Conservation (phyloP, 2,113 vertebrate genomes). For the Equus quagga region DNA sequence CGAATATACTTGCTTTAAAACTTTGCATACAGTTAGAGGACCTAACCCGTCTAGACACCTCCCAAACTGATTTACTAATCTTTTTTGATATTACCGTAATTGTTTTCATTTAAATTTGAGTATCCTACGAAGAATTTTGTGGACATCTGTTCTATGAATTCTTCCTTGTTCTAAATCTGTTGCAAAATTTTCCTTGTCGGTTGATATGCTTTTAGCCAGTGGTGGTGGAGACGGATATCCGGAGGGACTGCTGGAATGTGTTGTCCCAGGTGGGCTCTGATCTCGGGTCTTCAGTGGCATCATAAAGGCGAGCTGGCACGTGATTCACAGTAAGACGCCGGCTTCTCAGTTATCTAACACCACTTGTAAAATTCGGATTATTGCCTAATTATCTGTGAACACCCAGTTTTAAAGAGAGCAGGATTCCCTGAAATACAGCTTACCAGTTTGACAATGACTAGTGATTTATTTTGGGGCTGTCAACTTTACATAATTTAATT, state of each 20-base stretch:
- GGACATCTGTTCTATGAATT: slow-evolving; percentile 3
- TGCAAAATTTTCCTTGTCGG: not conserved
- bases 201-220: slow-evolving; percentile 16
- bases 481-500: slow-evolving; percentile 52
- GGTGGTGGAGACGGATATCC: not conserved
- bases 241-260: slow-evolving; percentile 7
- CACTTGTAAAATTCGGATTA: not conserved
- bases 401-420: slow-evolving; percentile 12
- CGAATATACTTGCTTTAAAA: not conserved
- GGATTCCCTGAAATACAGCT: slow-evolving; percentile 20
- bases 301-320: not conserved
- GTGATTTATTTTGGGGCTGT: not conserved
- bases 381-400: not conserved
- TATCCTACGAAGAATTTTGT: slow-evolving; percentile 39
- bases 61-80: not conserved
- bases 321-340: not conserved
- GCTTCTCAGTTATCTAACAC: not conserved
- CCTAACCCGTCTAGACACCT: slow-evolving; percentile 17
- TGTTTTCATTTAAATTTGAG: slow-evolving; percentile 58
- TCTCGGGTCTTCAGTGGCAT: not conserved
- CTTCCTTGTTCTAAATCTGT: slow-evolving; percentile 27
- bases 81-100: not conserved
- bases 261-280: not conserved
- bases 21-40: not conserved
- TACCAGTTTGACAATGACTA: slow-evolving; percentile 21